phyloP scores from a whole-genome alignment of 2,888 invertebrate genomes.

The Acanthococcus lagerstroemiae region DNA sequence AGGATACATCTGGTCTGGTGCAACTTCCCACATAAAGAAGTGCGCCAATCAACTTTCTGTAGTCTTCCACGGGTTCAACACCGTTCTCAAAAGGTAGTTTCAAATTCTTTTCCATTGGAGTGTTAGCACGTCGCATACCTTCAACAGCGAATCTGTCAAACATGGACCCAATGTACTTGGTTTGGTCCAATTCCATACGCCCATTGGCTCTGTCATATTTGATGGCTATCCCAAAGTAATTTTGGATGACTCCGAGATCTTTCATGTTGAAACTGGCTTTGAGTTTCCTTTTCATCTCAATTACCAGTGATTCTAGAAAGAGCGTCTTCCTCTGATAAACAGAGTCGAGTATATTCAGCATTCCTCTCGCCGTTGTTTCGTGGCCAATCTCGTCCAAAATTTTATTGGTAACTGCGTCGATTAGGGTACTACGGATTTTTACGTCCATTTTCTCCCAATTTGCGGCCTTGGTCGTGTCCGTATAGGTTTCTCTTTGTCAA shows the following conservation, averaged over 20 bases:
- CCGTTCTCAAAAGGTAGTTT: not conserved
- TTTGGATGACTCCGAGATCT: not conserved
- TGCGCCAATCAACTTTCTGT: constrained; percentile 3
- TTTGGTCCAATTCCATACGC: not conserved
- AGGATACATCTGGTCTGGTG: constrained; percentile 3
- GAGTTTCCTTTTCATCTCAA: not conserved
- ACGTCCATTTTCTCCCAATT: not conserved
- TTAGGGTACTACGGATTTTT: not conserved
- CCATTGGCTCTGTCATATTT: not conserved
- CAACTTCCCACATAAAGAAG: not conserved
- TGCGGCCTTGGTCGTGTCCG: not conserved
- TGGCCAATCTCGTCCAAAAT: not conserved
- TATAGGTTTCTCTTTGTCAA: not conserved
- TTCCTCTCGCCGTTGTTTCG: too few relatives aligned
- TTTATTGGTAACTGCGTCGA: not conserved
- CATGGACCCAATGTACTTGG: not conserved
- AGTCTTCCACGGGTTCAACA: not conserved
- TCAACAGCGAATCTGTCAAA: not conserved
- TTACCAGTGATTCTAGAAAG: too few relatives aligned
- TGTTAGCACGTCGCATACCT: not conserved
- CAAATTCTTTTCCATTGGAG: constrained; percentile 1
- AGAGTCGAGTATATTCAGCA: too few relatives aligned
- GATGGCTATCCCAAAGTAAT: not conserved
- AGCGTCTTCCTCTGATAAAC: too few relatives aligned
- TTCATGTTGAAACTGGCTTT: not conserved